Percentiles rank a stretch among this genome's conserved stretches.
Evolutionary conservation across 23 tunicate species (phyloP).

Genomic region (Trididemnum miniatum): DNA sequence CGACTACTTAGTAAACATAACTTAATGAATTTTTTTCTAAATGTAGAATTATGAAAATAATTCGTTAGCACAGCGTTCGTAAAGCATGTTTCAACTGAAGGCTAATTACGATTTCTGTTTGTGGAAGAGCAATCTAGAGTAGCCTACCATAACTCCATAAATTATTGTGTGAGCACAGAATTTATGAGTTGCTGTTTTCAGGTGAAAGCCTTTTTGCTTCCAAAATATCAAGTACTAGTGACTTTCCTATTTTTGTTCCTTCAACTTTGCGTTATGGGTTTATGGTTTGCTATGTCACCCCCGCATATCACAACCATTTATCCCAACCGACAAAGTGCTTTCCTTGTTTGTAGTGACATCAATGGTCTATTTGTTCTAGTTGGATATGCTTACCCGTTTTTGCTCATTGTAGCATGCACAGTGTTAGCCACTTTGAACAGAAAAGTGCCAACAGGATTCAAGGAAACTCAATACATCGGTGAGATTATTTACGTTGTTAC

Average conservation of each 20-base stretch:
- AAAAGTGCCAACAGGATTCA: slow-evolving; percentile 50
- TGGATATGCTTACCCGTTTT: slow-evolving; percentile 40
- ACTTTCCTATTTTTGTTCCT: slow-evolving; percentile 36
- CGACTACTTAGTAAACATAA: too few species aligned
- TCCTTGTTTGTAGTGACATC: slow-evolving; percentile 35
- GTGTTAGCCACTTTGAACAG: slow-evolving; percentile 51
- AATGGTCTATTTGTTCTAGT: not conserved
- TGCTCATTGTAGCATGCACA: slow-evolving; percentile 48
- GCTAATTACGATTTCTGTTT: too few species aligned
- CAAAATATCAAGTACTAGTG: slow-evolving; percentile 52
- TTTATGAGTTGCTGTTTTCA: too few species aligned
- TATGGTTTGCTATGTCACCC: slow-evolving; percentile 51
- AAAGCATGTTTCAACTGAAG: too few species aligned
- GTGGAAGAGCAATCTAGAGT: too few species aligned
- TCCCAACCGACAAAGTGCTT: slow-evolving; percentile 26
- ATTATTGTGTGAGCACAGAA: too few species aligned
- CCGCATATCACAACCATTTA: slow-evolving; percentile 34
- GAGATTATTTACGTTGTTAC: too few species aligned
- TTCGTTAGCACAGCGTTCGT: too few species aligned
- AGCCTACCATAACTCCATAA: too few species aligned
- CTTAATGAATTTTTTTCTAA: too few species aligned
- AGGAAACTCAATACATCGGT: slow-evolving; percentile 59
- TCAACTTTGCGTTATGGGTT: slow-evolving; percentile 45
- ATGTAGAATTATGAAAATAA: too few species aligned
- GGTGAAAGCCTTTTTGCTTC: slow-evolving; percentile 58